Percentiles rank a stretch among this genome's conserved stretches.
phyloP scores from a whole-genome alignment of 2,113 vertebrate species.

The Dolichotis patagonum region DNA sequence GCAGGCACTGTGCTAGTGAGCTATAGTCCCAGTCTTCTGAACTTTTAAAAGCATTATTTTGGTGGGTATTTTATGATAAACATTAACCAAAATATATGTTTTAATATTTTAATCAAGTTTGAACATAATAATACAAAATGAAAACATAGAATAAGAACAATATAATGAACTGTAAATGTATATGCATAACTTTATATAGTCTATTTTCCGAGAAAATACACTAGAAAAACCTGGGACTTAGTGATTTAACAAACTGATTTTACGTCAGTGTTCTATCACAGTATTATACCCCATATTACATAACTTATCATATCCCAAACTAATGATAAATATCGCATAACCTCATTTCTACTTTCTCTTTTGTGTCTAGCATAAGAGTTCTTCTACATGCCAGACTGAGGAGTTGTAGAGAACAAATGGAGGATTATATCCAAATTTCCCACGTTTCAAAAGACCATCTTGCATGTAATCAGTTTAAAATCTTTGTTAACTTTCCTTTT shows the following conservation, averaged over 20 bases:
- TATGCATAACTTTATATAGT: background rate
- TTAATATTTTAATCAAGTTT: background rate
- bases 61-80: background rate
- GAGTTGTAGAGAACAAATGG: background rate
- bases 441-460: background rate
- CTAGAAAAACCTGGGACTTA: background rate
- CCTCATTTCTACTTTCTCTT: background rate
- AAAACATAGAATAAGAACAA: background rate
- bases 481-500: background rate
- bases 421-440: background rate
- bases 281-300: no score
- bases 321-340: background rate
- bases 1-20: no score
- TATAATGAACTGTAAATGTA: background rate
- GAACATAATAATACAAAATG: background rate
- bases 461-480: background rate
- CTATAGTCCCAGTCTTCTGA: background rate
- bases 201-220: background rate
- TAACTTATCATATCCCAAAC: background rate
- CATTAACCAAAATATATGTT: background rate
- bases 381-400: background rate
- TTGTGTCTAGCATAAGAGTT: background rate
- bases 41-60: background rate
- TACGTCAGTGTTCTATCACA: background rate
- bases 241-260: background rate